phyloP scores from a whole-genome alignment of 2,888 invertebrate species.

The Neoaliturus tenellus region DNA sequence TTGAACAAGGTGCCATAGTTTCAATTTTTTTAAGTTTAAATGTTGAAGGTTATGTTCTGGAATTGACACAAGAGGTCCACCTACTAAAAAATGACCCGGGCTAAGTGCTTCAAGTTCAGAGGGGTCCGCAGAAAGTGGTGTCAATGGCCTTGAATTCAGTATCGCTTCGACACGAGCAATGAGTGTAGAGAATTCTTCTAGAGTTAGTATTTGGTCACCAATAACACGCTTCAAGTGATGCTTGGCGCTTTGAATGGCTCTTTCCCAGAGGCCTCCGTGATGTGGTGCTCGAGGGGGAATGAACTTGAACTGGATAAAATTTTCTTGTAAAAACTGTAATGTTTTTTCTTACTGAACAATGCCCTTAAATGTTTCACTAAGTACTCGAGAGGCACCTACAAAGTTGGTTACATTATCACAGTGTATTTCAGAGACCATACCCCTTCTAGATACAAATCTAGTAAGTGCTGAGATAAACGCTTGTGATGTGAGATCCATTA shows the following conservation, averaged over 20 bases:
- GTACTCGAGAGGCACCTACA: constrained; percentile 67
- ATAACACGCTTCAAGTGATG: constrained; percentile 54
- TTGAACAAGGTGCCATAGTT: constrained; percentile 61
- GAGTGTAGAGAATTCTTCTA: constrained; percentile 62
- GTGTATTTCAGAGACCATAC: constrained; percentile 65
- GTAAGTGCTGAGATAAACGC: constrained; percentile 68
- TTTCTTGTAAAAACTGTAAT: too few relatives aligned
- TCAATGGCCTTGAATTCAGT: constrained; percentile 66
- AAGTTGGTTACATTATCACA: constrained; percentile 70
- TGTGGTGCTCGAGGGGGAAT: constrained; percentile 52
- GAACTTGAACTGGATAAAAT: too few relatives aligned
- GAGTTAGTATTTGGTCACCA: constrained; percentile 28
- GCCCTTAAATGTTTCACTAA: constrained; percentile 66
- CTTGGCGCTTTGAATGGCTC: constrained; percentile 54
- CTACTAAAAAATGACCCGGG: constrained; percentile 68
- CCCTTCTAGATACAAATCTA: constrained; percentile 68
- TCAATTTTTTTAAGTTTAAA: constrained; percentile 51
- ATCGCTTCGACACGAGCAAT: constrained; percentile 64
- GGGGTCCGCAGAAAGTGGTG: constrained; percentile 62
- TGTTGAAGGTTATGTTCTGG: constrained; percentile 57
- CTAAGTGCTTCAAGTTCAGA: constrained; percentile 63
- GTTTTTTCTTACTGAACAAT: constrained; percentile 64
- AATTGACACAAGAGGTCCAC: constrained; percentile 57
- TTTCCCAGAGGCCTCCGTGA: constrained; percentile 58
- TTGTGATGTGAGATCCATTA: constrained; percentile 67